phyloP scores from a whole-genome alignment of 2,113 vertebrate species.

The human region GRCh38 chr20:11207501-11208000 shows the following conservation, averaged over 20 bases:
- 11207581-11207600: not conserved
- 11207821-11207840: not conserved
- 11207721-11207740: not conserved
- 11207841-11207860: conserved; percentile 4
- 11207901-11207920: conserved; percentile 58
- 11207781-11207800: not conserved
- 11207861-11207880: not conserved
- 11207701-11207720: not conserved
- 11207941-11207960: conserved; percentile 51
- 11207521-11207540: conserved; percentile 13
- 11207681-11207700: not conserved
- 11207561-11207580: not conserved
- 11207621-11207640: not conserved
- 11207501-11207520: not conserved
- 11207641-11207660: not conserved
- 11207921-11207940: conserved; percentile 66
- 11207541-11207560: conserved; percentile 12
- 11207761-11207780: not conserved
- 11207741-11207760: not conserved
- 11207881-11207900: conserved; percentile 41
- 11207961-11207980: conserved; percentile 70
- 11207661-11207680: conserved; percentile 30
- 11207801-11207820: not conserved
- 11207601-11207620: not conserved
- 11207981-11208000: conserved; percentile 58